Conservation (phyloP, 2,113 vertebrate species). For the Pterocles gutturalis region DNA sequence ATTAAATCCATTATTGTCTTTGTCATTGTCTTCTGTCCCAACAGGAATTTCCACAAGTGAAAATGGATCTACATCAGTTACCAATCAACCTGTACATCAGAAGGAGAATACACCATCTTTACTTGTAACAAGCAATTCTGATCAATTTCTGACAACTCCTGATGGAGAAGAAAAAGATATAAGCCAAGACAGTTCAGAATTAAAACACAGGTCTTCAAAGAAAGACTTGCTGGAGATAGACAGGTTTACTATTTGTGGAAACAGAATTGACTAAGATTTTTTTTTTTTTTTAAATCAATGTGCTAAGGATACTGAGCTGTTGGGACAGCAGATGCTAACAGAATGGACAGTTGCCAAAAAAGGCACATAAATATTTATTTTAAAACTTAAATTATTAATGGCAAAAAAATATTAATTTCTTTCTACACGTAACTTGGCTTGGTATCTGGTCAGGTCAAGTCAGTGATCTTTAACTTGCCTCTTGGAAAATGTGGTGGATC, state of each 20-base stretch:
- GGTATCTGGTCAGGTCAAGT: slow-evolving; percentile 49
- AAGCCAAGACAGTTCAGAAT: slow-evolving; percentile 78
- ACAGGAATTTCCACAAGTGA: slow-evolving; percentile 80
- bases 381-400: slow-evolving; percentile 87
- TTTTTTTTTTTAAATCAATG: slow-evolving; percentile 20
- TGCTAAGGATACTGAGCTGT: slow-evolving; percentile 64
- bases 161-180: slow-evolving; percentile 87
- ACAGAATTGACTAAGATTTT: slow-evolving; percentile 89
- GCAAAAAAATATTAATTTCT: slow-evolving; percentile 75
- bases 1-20: background rate
- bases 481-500: slow-evolving; percentile 25
- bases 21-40: slow-evolving; percentile 24
- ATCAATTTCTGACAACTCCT: slow-evolving; percentile 92
- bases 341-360: slow-evolving; percentile 69
- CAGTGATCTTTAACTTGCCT: slow-evolving; percentile 47
- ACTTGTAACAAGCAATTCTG: slow-evolving; percentile 87
- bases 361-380: slow-evolving; percentile 87
- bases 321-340: slow-evolving; percentile 43
- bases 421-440: slow-evolving; percentile 63
- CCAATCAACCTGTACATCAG: slow-evolving; percentile 83
- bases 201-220: slow-evolving; percentile 86
- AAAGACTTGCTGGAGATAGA: slow-evolving; percentile 96
- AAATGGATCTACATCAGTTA: slow-evolving; percentile 79
- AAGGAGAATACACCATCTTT: slow-evolving; percentile 79
- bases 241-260: slow-evolving; percentile 97